A percentile compares a stretch with the other conserved stretches of the same genome.
phyloP scores from a whole-genome alignment of 30 jellyfish, hydroid and myxozoan species.

The Chrysaora quinquecirrha region DNA sequence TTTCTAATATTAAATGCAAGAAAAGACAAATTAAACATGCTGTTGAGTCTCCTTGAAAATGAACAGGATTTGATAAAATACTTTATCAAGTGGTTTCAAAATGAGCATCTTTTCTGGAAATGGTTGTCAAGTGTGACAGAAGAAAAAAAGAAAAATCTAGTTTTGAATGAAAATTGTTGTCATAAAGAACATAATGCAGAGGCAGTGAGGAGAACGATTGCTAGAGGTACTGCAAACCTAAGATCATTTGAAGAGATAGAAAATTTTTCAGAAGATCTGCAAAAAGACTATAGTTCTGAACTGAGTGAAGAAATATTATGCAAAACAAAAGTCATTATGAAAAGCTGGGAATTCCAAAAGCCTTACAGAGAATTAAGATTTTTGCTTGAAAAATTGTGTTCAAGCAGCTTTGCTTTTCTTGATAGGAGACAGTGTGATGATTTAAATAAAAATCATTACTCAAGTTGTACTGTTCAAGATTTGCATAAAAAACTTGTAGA shows the following conservation, averaged over 20 bases:
- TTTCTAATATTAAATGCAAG: not conserved
- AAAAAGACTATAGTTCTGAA: too few species aligned
- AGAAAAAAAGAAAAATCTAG: slow-evolving; percentile 3
- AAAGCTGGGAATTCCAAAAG: too few species aligned
- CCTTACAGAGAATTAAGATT: not conserved
- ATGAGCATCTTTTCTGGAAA: slow-evolving; percentile 78
- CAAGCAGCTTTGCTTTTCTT: too few species aligned
- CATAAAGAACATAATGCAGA: not conserved
- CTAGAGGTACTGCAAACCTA: too few species aligned
- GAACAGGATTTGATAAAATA: slow-evolving; percentile 26
- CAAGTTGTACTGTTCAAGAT: not conserved
- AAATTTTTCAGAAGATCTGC: too few species aligned
- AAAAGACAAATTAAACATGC: not conserved
- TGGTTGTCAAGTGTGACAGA: slow-evolving; percentile 82
- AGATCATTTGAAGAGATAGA: too few species aligned
- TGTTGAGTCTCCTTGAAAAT: slow-evolving; percentile 6
- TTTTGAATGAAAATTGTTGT: too few species aligned
- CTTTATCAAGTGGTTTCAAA: slow-evolving; percentile 56
- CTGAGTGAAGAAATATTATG: too few species aligned
- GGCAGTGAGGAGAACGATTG: too few species aligned
- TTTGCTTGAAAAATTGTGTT: not conserved
- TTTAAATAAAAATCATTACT: not conserved
- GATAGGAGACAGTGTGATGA: not conserved
- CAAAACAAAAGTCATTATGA: too few species aligned
- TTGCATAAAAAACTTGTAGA: too few species aligned